Base-by-base conservation (phyloP, 2,113 vertebrate species). In the Gallinago paraguaiae region DNA sequence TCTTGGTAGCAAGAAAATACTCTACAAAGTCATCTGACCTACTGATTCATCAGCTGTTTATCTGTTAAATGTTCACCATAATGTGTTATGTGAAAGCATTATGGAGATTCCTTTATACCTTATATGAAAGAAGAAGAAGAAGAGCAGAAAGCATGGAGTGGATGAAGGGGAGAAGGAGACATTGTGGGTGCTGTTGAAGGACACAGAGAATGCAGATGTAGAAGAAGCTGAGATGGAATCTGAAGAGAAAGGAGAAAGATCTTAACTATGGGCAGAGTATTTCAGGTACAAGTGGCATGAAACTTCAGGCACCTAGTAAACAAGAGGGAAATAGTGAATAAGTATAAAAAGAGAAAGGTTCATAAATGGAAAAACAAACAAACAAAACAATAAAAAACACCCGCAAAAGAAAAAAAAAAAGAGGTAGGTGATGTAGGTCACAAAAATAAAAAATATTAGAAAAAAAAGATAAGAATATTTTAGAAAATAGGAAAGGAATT, bases 341-440 rank as follows among this genome's bases (percentile, higher is more conserved):
- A 59, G 13, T 8, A 45, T 43, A 57, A 45, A 80, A 46, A 53
- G 33, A 33, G 13, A 82, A 57, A 54, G 3, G 64, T 13, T 3
- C 0, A 51, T 48, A 84, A 67, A 41, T 9, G 19, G 28, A 50
- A 68, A 53, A 22, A 5, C 10, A 46, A 46, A 46, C 19, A 19
- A 46, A 46, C 8, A 19, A 48, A 20, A 15, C 20, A 45, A 48
- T 10, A 48, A 48, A 25, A 15, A 31, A 7, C 27, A 41, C 17
- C 45, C 7, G 11, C 17, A 19, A 6, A 12, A 8, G 7, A 18
- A 17, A 8, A 15, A 23, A 37, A 51, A 30, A 30, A 54, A 63
- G 4, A 59, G 5, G 10, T 28, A 59, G 3, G 8, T 2, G 4
- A 59, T 7, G 9, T 30, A 59, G 4, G 7, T 2, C 15, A 57